These are phyloP conservation scores for Chrysolina americana DNA, from an alignment of 2,888 invertebrate genomes.

Conservation along the genomic window DNA sequence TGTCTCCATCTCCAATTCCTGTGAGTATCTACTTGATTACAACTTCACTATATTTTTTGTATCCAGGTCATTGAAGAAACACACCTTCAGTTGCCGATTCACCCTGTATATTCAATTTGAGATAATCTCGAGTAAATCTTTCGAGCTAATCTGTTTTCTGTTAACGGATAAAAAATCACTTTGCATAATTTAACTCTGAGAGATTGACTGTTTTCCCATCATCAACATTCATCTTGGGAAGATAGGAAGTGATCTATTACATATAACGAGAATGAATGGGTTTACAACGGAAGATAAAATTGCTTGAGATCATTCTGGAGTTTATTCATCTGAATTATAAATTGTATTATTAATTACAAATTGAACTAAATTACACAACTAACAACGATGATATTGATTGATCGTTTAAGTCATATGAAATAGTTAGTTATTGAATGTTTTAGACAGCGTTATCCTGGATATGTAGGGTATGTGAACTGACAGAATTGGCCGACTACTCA, in stretches of 20 bases:
- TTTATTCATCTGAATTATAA: neutral
- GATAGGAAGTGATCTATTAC: slow-evolving; percentile 13
- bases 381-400: no score
- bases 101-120: neutral
- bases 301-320: neutral
- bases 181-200: neutral
- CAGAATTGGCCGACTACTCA: no score
- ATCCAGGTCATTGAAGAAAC: no score
- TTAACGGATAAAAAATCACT: neutral
- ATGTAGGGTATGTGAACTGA: no score
- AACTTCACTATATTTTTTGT: no score
- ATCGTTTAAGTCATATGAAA: no score
- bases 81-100: neutral
- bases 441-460: no score
- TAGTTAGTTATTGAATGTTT: no score
- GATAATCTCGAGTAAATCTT: neutral
- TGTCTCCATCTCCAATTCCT: slow-evolving; percentile 27
- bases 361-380: neutral
- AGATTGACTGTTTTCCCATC: slow-evolving; percentile 1
- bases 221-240: neutral
- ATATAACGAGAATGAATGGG: neutral
- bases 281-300: neutral
- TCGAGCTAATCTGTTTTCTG: neutral
- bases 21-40: neutral
- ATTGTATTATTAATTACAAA: neutral